Base-by-base conservation (phyloP, 2,888 invertebrate genomes). In the Gastrophysa polygoni region DNA sequence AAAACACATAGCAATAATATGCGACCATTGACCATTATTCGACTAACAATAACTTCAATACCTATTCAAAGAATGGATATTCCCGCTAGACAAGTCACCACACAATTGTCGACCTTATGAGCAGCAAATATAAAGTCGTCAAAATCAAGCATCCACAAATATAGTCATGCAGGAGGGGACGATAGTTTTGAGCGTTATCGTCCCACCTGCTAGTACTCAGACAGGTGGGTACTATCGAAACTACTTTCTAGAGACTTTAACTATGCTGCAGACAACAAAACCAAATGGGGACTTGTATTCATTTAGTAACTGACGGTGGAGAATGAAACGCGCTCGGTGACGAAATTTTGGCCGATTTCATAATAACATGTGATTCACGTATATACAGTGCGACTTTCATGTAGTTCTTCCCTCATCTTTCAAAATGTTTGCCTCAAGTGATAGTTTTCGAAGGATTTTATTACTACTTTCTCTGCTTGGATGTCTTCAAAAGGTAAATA, bases 211-310 rank as follows among this genome's bases (percentile, higher is more conserved):
- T 38, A 54, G 52, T 43, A 43, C 43, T 43, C 43, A 54, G 21
- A 54, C 52, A 54, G 52, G 52, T 54, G 43, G 43, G 38, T 2
- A 16, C 14, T 8, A 66, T 65, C 68, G 63, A 70, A 70, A 66
- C 68, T 68, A 51, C 47, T 56, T 70, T 68, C 68, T 60, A 57
- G 59, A 62, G 69, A 71, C 58, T 68, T 70, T 68, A 69, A 71
- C 66, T 54, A 14, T 34, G 21, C 59, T 44, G 48, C 55, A 69
- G 61, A 51, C 66, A 28, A 63, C 55, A 68, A 62, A 59, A 61
- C 44, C 48, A 44, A 51, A 43, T 44, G 46, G 14, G 17, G 59
- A 64, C 62, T 66, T 66, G 64, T 64, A 64, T 66, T 66, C 61
- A 57, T 43, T 52, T 43, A 61, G 64, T 57, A 17, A 46, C 61